Conservation (phyloP, 2,113 vertebrate genomes). For the Andinoacara biseriatus region DNA sequence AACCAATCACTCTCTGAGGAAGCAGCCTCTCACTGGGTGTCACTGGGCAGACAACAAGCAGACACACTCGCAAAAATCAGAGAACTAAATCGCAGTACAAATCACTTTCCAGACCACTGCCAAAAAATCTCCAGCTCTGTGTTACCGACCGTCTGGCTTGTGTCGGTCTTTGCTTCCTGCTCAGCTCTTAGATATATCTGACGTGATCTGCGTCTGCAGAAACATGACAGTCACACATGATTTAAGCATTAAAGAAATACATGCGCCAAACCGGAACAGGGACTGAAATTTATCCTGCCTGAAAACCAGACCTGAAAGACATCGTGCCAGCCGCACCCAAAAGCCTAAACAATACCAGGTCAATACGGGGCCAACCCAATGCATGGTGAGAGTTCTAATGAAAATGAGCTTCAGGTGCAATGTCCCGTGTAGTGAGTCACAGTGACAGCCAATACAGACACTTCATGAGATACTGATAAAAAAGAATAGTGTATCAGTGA, state of each 20-base stretch:
- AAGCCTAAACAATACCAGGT: conserved; percentile 5
- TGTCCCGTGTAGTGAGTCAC: conserved; percentile 1
- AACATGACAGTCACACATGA: conserved; percentile 16
- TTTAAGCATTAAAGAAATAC: conserved; percentile 1
- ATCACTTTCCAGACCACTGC: conserved; percentile 24
- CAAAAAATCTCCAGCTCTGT: conserved; percentile 15
- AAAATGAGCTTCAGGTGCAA: conserved; percentile 10
- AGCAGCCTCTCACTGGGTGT: conserved; percentile 62
- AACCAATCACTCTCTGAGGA: conserved; percentile 70
- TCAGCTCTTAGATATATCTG: not conserved
- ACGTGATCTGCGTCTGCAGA: not conserved
- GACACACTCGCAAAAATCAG: conserved; percentile 35
- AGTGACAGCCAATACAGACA: conserved; percentile 4
- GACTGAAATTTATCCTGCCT: not conserved
- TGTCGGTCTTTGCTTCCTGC: not conserved
- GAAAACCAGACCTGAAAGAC: conserved; percentile 3
- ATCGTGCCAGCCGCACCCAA: not conserved
- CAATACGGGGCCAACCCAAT: not conserved
- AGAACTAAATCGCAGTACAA: conserved; percentile 49
- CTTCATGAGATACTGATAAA: not conserved
- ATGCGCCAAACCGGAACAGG: not conserved
- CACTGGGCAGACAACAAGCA: conserved; percentile 68
- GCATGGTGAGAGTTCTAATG: not conserved
- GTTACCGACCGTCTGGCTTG: conserved; percentile 14
- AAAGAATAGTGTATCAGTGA: not conserved